phyloP scores from a whole-genome alignment of 2,888 invertebrate genomes.

The Calephelis perditalis region DNA sequence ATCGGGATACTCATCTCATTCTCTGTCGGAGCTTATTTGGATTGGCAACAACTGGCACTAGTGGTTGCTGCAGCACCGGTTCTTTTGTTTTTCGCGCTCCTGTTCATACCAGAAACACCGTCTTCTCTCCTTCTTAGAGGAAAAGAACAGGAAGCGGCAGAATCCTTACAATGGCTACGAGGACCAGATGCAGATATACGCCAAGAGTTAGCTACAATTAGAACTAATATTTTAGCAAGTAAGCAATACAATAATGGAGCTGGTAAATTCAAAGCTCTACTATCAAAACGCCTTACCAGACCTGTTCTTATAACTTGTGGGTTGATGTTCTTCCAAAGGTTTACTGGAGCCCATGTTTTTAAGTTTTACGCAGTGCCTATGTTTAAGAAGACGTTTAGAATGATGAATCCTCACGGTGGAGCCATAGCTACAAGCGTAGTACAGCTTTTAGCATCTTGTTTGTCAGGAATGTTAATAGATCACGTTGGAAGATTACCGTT shows the following conservation, averaged over 20 bases:
- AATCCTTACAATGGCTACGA: constrained; percentile 87
- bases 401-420: constrained; percentile 88
- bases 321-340: constrained; percentile 92
- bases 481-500: constrained; percentile 90
- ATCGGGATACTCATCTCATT: constrained; percentile 90
- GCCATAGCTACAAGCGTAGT: constrained; percentile 91
- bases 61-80: constrained; percentile 87
- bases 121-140: constrained; percentile 87
- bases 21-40: constrained; percentile 87
- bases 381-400: constrained; percentile 89
- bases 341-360: constrained; percentile 89
- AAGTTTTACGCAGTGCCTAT: constrained; percentile 91
- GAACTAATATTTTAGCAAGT: constrained; percentile 81
- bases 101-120: constrained; percentile 93
- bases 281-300: constrained; percentile 71
- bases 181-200: constrained; percentile 87
- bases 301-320: constrained; percentile 90
- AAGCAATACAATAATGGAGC: constrained; percentile 55
- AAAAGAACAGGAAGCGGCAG: constrained; percentile 84
- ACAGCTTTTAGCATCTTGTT: constrained; percentile 88
- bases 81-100: constrained; percentile 84
- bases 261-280: constrained; percentile 52
- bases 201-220: constrained; percentile 83
- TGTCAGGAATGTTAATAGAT: constrained; percentile 91
- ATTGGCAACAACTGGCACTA: constrained; percentile 90